Conservation (phyloP, 64 coral and sea anemone genomes). For the Catalaphyllia jardinei region DNA sequence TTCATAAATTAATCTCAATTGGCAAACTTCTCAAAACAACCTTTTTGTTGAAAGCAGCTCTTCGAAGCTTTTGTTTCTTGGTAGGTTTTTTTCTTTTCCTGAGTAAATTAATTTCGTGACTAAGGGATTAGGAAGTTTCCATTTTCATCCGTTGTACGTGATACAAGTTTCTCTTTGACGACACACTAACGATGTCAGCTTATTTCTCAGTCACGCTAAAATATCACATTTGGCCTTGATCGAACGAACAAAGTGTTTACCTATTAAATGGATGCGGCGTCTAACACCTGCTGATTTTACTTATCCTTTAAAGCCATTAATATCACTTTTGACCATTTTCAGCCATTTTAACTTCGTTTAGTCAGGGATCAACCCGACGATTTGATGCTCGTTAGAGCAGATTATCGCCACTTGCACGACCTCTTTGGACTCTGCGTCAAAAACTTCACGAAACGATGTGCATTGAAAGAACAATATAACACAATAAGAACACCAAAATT, state of each 20-base stretch:
- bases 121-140: not conserved
- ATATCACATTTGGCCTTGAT: not conserved
- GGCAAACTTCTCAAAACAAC: not conserved
- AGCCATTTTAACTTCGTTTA: not conserved
- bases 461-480: not conserved
- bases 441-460: not conserved
- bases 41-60: not conserved
- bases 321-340: slow-evolving; percentile 1
- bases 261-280: not conserved
- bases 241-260: not conserved
- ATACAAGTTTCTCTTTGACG: not conserved
- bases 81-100: not conserved
- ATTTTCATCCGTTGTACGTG: not conserved
- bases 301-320: not conserved
- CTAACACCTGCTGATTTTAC: slow-evolving; percentile 1
- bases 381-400: too few relatives aligned
- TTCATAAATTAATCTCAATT: not conserved
- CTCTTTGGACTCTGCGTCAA: not conserved
- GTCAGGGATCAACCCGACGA: too few relatives aligned
- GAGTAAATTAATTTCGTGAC: not conserved
- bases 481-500: not conserved
- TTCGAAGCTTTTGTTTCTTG: not conserved
- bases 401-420: not conserved
- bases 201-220: not conserved
- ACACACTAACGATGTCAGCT: not conserved